A percentile compares a stretch with the other conserved stretches of the same genome.
Conservation (phyloP, 2,888 invertebrate genomes). For the Stegophylla sp. region DNA sequence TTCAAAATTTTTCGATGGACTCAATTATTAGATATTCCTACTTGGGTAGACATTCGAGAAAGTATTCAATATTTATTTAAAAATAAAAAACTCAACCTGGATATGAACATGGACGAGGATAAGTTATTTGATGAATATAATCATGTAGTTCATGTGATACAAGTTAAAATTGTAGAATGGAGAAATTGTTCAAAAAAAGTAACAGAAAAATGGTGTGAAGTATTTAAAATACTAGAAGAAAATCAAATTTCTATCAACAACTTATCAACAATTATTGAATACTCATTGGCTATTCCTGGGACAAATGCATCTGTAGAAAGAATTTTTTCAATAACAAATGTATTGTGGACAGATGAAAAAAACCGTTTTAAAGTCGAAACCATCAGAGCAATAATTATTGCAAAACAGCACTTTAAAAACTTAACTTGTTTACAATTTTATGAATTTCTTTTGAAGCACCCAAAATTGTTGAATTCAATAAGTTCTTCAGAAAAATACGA, state of each 20-base stretch:
- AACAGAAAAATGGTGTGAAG: slow-evolving; percentile 19
- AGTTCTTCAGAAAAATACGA: slow-evolving; percentile 6
- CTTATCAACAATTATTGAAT: background rate
- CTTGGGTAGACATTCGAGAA: background rate
- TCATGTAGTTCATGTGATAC: slow-evolving; percentile 14
- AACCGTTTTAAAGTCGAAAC: too few species aligned
- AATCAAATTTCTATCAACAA: background rate
- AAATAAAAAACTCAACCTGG: slow-evolving; percentile 12
- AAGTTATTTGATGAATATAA: slow-evolving; percentile 3
- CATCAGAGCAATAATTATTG: too few species aligned
- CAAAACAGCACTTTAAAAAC: background rate
- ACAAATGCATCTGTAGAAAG: too few species aligned
- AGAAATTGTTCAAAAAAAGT: slow-evolving; percentile 40
- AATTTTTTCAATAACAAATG: too few species aligned
- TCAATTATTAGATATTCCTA: background rate
- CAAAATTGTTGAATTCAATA: background rate
- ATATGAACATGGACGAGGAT: background rate
- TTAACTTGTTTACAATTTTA: slow-evolving; percentile 4
- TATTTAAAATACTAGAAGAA: slow-evolving; percentile 21
- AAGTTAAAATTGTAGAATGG: slow-evolving; percentile 25
- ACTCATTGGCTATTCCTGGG: too few species aligned
- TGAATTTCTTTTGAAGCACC: background rate
- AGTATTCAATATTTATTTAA: slow-evolving; percentile 3
- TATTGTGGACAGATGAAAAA: too few species aligned
- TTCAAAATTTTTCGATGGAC: background rate